Base-by-base conservation (phyloP, 2,113 vertebrate species). In the Micromys minutus region DNA sequence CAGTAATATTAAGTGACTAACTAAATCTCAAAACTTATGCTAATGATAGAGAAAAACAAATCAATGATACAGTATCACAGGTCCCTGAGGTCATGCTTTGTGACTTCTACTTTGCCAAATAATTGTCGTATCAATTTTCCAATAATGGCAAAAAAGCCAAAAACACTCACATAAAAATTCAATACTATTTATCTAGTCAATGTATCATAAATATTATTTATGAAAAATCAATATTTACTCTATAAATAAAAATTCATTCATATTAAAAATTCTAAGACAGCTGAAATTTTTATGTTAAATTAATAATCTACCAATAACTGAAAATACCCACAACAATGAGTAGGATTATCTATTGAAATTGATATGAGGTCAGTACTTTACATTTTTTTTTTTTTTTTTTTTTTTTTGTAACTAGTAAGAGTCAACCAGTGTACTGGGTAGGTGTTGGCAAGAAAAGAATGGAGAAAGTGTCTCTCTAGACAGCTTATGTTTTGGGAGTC, bases 191-290 rank as follows among this genome's bases (percentile, higher is more conserved):
- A 42, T 45, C 2, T 47, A 36, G 90, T 63, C 34, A 65, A 26
- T 89, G 1, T 93, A 80, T 45, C 39, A 80, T 95, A 90, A 90
- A 47, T 7, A 47, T 47, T 15, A 76, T n/a, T 79, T 15, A n/a
- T 96, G 5, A 63, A 59, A 88, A 86, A 95, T 90, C n/a, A 2
- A 87, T 2, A 52, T 85, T 77, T 29, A 90, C 31, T 95, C 34
- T 85, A 94, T 22, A 42, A 65, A 67, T 59, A 50, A 76, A 26
- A 91, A 89, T 74, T 57, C 7, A 57, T 12, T 15, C 7, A 91
- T 45, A 4, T 31, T 59, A 72, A 80, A 89, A 39, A 39, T 69
- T 93, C 81, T 39, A 16, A 10, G 55, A 67, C 83, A 50, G 9
- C 88, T 90, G 65, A 61, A 83, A 7, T 72, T 5, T 92, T 77